Evolutionary conservation across 2,113 vertebrate species (phyloP).

Genomic region (Gallinago jamesoni): DNA sequence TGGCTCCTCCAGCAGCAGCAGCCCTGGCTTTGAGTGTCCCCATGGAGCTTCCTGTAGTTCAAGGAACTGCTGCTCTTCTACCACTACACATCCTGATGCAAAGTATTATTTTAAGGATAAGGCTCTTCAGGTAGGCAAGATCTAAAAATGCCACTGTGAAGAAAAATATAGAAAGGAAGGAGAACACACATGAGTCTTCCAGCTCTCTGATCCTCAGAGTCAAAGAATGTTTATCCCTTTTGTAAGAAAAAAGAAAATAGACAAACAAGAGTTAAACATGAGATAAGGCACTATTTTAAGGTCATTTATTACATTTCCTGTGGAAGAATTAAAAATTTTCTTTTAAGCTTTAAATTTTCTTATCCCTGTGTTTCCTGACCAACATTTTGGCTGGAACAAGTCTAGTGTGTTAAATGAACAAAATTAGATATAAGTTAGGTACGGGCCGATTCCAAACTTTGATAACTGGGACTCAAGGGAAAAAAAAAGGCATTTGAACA

Average conservation of each 20-base stretch:
- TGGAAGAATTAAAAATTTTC: not conserved
- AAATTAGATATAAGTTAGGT: not conserved
- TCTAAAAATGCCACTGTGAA: not conserved
- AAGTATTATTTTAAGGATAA: not conserved
- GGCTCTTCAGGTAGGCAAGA: not conserved
- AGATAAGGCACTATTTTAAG: constrained; percentile 9
- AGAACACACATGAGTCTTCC: not conserved
- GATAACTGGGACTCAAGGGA: not conserved
- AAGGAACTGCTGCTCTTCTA: not conserved
- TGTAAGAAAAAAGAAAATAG: not conserved
- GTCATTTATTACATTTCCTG: not conserved
- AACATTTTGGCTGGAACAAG: not conserved
- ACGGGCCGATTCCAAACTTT: not conserved
- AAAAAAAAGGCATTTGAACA: not conserved
- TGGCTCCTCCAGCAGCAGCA: not conserved
- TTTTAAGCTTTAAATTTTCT: not conserved
- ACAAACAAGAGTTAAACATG: not conserved
- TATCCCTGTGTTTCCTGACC: not conserved
- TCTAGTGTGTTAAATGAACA: not conserved
- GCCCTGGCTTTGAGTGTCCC: not conserved
- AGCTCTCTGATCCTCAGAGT: not conserved
- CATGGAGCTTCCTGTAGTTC: not conserved
- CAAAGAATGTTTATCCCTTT: not conserved
- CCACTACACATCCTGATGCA: not conserved
- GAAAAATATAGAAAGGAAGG: not conserved